phyloP scores from a whole-genome alignment of 2,797 vertebrate genomes.

The Spizella passerina region DNA sequence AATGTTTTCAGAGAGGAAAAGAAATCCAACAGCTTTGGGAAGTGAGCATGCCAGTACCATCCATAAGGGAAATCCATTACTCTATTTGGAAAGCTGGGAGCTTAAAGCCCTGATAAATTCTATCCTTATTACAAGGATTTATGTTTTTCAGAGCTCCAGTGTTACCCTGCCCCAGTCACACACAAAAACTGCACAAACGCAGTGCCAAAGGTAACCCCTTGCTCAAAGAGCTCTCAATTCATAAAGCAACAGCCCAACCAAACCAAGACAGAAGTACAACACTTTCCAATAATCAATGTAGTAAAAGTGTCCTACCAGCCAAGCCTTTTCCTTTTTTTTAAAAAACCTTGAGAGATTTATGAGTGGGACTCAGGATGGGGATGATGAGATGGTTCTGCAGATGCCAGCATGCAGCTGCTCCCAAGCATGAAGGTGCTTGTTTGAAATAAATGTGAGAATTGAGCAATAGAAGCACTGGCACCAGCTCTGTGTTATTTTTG shows the following conservation, averaged over 20 bases:
- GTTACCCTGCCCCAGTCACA: background rate
- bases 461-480: constrained; percentile 3
- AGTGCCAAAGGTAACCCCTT: background rate
- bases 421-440: constrained; percentile 27
- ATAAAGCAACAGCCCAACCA: background rate
- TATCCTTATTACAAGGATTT: background rate
- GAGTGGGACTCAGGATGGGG: background rate
- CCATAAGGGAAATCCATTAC: background rate
- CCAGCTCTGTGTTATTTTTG: background rate
- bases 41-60: accelerated
- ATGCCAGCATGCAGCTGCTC: background rate
- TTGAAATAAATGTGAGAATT: background rate
- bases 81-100: background rate
- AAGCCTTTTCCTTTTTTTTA: background rate
- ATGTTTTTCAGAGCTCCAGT: background rate
- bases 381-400: background rate
- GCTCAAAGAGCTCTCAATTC: background rate
- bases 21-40: background rate
- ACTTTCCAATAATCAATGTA: accelerated
- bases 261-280: background rate
- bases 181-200: background rate
- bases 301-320: background rate
- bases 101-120: background rate
- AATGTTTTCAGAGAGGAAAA: background rate
- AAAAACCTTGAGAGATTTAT: background rate